Evolutionary conservation across 37 sponge, comb jelly and placozoan species (phyloP).

Genomic region (Cladorhizidae sp.): DNA sequence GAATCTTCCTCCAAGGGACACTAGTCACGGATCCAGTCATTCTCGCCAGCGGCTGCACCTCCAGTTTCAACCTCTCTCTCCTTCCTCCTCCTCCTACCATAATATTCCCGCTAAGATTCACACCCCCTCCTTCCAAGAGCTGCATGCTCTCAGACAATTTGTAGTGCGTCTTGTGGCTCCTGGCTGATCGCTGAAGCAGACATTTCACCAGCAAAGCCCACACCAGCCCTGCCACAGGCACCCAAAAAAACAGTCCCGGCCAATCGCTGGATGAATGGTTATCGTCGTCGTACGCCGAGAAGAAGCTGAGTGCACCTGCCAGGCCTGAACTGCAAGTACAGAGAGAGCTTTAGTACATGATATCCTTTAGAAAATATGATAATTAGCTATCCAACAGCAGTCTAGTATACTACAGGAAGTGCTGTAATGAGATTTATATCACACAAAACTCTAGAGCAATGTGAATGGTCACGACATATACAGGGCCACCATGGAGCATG

Average conservation of each 20-base stretch:
- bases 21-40: background rate
- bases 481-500: too few species aligned
- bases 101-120: background rate
- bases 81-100: background rate
- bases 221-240: constrained; percentile 6
- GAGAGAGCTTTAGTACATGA: too few species aligned
- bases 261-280: background rate
- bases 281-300: background rate
- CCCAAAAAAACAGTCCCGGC: constrained; percentile 20
- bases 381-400: too few species aligned
- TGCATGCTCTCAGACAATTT: constrained; percentile 18
- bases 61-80: constrained; percentile 22
- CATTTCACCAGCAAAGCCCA: constrained; percentile 15
- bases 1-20: constrained; percentile 22
- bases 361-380: too few species aligned
- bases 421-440: too few species aligned
- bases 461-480: too few species aligned
- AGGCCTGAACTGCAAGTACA: background rate
- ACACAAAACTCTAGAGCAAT: too few species aligned
- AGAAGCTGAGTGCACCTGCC: constrained; percentile 12
- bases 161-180: constrained; percentile 34
- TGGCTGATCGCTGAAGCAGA: background rate
- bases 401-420: too few species aligned
- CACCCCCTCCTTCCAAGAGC: background rate
- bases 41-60: constrained; percentile 1